Evolutionary conservation across 2,113 vertebrate species (phyloP).

Genomic region (Girardinichthys multiradiatus): DNA sequence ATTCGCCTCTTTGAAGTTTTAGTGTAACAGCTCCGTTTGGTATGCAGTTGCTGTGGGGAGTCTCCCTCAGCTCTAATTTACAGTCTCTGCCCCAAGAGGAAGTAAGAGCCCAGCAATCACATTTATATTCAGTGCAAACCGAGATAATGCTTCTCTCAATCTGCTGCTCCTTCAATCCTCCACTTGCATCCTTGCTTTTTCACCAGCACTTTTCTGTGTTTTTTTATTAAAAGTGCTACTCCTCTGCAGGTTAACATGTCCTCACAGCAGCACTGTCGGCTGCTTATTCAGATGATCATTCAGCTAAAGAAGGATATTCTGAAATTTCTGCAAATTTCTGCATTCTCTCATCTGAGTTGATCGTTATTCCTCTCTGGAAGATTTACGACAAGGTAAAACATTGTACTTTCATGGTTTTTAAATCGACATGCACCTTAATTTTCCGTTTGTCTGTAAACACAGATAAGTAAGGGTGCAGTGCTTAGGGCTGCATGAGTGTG

Average conservation of each 20-base stretch:
- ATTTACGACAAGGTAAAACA: neutral
- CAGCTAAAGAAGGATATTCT: neutral
- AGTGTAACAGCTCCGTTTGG: slow-evolving; percentile 11
- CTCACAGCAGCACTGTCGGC: neutral
- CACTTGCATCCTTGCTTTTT: neutral
- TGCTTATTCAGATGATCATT: neutral
- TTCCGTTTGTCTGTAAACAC: neutral
- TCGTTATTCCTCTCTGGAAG: neutral
- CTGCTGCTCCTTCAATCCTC: slow-evolving; percentile 5
- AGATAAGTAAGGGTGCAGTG: neutral
- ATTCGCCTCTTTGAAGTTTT: slow-evolving; percentile 24
- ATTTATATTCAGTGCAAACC: slow-evolving; percentile 16
- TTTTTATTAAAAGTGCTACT: neutral
- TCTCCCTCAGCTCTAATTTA: slow-evolving; percentile 26
- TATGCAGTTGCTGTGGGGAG: neutral
- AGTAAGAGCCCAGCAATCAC: slow-evolving; percentile 16
- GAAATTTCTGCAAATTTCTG: neutral
- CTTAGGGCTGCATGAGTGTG: neutral
- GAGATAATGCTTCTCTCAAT: slow-evolving; percentile 16
- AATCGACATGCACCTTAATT: neutral
- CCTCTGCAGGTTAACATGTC: neutral
- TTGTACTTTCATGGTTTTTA: neutral
- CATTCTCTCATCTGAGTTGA: neutral
- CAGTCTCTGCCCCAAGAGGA: slow-evolving; percentile 30
- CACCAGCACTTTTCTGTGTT: neutral